Evolutionary conservation across 2,113 vertebrate species (phyloP), one percentile per base, ranked within the genome.

Genomic region (Choloepus hoffmanni): DNA sequence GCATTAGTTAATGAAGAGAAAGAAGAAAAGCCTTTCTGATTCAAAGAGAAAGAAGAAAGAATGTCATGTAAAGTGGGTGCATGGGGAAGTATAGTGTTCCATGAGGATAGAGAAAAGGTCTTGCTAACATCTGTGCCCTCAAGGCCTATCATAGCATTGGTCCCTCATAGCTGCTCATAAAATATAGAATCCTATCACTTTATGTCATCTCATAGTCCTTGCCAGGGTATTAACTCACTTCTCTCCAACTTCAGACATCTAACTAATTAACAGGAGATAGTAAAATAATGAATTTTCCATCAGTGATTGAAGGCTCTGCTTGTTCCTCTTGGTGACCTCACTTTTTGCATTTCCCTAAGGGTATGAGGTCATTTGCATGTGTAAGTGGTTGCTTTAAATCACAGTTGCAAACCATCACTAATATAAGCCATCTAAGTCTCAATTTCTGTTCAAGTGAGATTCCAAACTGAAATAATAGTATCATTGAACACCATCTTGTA

Each of bases 211-310:
- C 50, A 55, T 58, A 95, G 94, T 86, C 77, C 79, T 95, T 93
- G 33, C 60, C 85, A 89, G 30, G 90, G 65, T 92, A 18, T 87
- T 78, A 90, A 67, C 92, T 95, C 63, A 90, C 81, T 90, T 53
- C 55, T 96, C 55, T 96, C 63, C 50, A 92, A 96, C 78, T 94
- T 95, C 90, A 95, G 73, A 92, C 89, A 86, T 94, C 68, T 92
- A 95, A 79, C 70, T 97, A 97, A 97, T 97, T 96, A 97, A 90
- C 77, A 92, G 81, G 50, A 95, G 33, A 83, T 96, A 62, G 63
- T 76, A 40, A 90, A 96, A 95, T 97, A 97, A 97, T 97, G 94
- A 97, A 95, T 98, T 98, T 97, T 95, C 90, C 85, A 96, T 97
- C 96, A 96, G 88, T 83, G 43, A 36, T 82, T 86, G 95, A 95